These are phyloP conservation scores for Nibea coibor DNA, from an alignment of 2,113 vertebrate species.

Conservation along the genomic window DNA sequence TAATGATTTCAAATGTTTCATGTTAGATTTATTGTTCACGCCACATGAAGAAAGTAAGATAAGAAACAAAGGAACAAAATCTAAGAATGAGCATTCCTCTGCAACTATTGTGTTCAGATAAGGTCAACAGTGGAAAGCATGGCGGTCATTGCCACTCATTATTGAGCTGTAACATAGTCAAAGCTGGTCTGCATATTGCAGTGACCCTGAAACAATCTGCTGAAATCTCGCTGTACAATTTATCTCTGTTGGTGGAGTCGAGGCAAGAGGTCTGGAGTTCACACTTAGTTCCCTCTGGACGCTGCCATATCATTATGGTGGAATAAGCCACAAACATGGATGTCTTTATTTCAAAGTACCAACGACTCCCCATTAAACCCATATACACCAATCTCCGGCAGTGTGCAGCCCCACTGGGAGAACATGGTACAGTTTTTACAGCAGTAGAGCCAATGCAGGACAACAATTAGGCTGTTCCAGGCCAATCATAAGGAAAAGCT, in stretches of 20 bases:
- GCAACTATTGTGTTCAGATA: slow-evolving; percentile 17
- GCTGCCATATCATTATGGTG: slow-evolving; percentile 45
- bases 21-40: neutral
- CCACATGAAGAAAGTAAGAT: neutral
- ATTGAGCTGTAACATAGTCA: slow-evolving; percentile 38
- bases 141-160: slow-evolving; percentile 41
- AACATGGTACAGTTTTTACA: neutral
- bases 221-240: slow-evolving; percentile 36
- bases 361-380: slow-evolving; percentile 36
- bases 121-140: slow-evolving; percentile 13
- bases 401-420: slow-evolving; percentile 15
- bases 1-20: neutral
- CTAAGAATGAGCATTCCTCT: neutral
- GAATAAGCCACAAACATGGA: slow-evolving; percentile 40
- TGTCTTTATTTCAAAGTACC: slow-evolving; percentile 29
- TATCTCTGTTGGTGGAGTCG: slow-evolving; percentile 41
- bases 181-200: slow-evolving; percentile 41
- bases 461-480: neutral
- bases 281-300: slow-evolving; percentile 18
- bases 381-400: slow-evolving; percentile 8
- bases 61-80: neutral
- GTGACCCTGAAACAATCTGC: slow-evolving; percentile 38
- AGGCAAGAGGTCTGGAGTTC: slow-evolving; percentile 39
- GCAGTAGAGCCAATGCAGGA: neutral
- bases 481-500: neutral